Conservation (phyloP, 2,888 invertebrate species). For the Acrobasis consociella region DNA sequence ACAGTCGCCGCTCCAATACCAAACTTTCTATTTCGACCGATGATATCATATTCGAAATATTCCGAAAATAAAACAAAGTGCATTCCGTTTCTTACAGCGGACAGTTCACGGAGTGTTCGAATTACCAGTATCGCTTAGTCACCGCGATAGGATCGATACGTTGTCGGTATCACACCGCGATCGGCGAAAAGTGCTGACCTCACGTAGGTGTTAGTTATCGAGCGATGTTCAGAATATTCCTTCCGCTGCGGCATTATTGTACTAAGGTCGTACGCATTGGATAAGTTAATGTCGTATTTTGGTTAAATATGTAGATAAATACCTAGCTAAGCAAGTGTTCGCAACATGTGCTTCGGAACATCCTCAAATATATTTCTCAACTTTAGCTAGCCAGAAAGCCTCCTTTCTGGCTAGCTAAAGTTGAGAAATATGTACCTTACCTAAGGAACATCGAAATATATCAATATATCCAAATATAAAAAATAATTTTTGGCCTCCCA, state of each 20-base stretch:
- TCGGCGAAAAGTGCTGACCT: slow-evolving; percentile 77
- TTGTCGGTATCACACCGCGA: slow-evolving; percentile 77
- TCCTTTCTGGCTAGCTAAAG: no score
- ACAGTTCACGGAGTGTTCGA: slow-evolving; percentile 68
- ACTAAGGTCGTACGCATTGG: slow-evolving; percentile 9
- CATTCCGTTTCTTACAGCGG: slow-evolving; percentile 65
- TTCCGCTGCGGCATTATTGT: slow-evolving; percentile 48
- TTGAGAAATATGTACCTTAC: no score
- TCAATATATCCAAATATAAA: no score
- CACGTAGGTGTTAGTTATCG: slow-evolving; percentile 71
- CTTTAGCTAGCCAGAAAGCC: no score
- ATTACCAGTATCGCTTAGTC: slow-evolving; percentile 73
- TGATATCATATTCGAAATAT: slow-evolving; percentile 41
- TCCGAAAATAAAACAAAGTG: slow-evolving; percentile 52
- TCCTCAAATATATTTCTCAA: no score
- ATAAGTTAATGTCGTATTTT: not conserved
- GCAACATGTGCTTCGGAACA: no score
- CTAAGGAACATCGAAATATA: no score
- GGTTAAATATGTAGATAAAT: not conserved
- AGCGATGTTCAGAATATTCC: slow-evolving; percentile 58
- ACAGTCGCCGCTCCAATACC: slow-evolving; percentile 23
- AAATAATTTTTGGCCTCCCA: no score
- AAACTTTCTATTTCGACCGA: slow-evolving; percentile 42
- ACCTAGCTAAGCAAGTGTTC: not conserved
- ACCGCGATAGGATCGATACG: slow-evolving; percentile 76